A percentile compares a stretch with the other conserved stretches of the same genome.
These are phyloP conservation scores for Peromyscus leucopus DNA, from an alignment of 2,113 vertebrate genomes.

Conservation along the genomic window DNA sequence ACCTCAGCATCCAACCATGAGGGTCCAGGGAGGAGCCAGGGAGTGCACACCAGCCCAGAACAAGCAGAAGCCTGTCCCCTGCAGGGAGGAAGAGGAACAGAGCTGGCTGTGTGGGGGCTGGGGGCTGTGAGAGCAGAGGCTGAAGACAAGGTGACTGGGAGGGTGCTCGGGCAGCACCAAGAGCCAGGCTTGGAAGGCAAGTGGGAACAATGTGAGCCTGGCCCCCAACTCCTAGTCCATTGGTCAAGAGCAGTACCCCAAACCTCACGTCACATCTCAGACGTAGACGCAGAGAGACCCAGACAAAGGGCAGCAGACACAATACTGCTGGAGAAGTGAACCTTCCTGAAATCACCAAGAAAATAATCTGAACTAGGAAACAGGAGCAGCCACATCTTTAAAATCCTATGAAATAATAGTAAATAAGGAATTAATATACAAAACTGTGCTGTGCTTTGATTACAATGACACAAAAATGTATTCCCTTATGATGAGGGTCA, in stretches of 20 bases:
- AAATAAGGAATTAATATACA: neutral
- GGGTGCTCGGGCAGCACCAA: neutral
- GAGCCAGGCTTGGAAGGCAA: neutral
- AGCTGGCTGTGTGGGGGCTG: neutral
- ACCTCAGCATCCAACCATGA: neutral
- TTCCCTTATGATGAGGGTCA: neutral
- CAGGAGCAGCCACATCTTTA: neutral
- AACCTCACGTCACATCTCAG: neutral
- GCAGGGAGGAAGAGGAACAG: conserved; percentile 10
- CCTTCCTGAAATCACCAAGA: conserved; percentile 44
- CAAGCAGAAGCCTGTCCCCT: neutral
- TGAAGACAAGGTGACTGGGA: neutral
- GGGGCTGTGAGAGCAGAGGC: neutral
- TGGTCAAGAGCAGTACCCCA: neutral
- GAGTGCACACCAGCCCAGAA: neutral
- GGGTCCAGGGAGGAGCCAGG: neutral
- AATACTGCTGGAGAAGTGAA: neutral
- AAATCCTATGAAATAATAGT: conserved; percentile 25
- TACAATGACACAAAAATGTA: neutral
- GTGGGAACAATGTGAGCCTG: neutral
- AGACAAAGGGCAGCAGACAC: neutral
- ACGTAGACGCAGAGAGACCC: neutral
- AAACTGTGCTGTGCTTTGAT: neutral
- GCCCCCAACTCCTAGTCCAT: neutral
- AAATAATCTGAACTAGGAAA: conserved; percentile 44